phyloP scores from a whole-genome alignment of 2,113 vertebrate species.

The Antechinus stuartii region DNA sequence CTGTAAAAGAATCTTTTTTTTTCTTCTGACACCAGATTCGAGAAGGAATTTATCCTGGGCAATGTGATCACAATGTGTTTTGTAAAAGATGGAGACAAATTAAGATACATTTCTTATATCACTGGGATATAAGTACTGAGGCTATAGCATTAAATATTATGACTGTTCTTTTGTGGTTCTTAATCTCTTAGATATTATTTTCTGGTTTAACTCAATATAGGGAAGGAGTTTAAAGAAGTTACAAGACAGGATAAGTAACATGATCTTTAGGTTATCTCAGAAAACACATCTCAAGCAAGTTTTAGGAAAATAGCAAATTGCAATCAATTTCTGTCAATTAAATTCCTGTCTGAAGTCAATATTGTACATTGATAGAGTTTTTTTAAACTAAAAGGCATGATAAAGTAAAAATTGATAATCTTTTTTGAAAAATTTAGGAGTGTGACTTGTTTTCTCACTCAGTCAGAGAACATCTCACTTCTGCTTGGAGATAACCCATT shows the following conservation, averaged over 20 bases:
- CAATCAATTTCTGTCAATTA: background rate
- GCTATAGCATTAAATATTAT: background rate
- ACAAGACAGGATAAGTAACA: background rate
- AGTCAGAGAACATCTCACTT: background rate
- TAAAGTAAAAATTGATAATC: background rate
- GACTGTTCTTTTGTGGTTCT: background rate
- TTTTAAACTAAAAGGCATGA: background rate
- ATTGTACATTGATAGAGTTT: background rate
- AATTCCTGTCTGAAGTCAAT: background rate
- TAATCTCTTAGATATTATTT: background rate
- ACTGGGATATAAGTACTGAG: background rate
- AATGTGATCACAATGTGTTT: background rate
- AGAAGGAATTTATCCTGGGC: background rate
- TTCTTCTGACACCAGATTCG: background rate
- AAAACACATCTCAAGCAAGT: background rate
- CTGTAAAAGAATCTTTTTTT: background rate
- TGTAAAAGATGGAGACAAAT: background rate
- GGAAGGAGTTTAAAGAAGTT: background rate
- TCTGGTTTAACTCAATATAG: background rate
- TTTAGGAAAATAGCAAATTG: background rate
- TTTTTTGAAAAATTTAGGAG: background rate
- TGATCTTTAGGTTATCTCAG: background rate
- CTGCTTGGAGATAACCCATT: background rate
- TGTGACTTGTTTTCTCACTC: background rate
- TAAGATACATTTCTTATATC: background rate